phyloP scores from a whole-genome alignment of 53 echinoderm and acorn worm species.

The Temnopleurus reevesii region DNA sequence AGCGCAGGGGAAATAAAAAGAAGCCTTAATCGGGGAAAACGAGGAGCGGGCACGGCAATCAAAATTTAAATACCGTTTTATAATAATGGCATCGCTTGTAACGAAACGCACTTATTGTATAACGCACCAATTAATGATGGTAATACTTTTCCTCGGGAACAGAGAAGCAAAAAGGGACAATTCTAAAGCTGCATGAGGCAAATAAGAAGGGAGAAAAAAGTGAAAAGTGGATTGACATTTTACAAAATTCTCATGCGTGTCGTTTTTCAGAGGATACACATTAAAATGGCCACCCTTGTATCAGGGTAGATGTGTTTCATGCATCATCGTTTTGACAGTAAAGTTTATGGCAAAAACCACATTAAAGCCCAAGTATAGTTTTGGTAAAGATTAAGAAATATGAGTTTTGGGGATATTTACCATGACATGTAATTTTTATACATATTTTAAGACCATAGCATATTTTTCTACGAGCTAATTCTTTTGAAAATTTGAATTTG shows the following conservation, averaged over 20 bases:
- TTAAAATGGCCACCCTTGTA: too few species aligned
- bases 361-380: too few species aligned
- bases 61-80: background rate
- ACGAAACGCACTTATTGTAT: conserved; percentile 3
- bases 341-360: too few species aligned
- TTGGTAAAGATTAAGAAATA: too few species aligned
- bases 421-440: too few species aligned
- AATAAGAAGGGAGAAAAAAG: background rate
- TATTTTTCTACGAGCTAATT: too few species aligned
- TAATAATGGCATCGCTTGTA: conserved; percentile 14
- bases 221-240: background rate
- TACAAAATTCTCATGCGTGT: background rate
- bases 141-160: background rate
- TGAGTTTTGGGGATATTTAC: too few species aligned
- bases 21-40: conserved; percentile 12
- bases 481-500: too few species aligned
- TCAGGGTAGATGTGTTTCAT: too few species aligned
- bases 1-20: background rate
- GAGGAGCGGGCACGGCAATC: conserved; percentile 5
- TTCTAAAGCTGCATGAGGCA: background rate
- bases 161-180: background rate
- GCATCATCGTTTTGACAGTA: too few species aligned
- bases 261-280: too few species aligned
- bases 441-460: too few species aligned
- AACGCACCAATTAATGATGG: conserved; percentile 11